phyloP scores from a whole-genome alignment of 2,888 invertebrate genomes.

The Drosophila limbata region DNA sequence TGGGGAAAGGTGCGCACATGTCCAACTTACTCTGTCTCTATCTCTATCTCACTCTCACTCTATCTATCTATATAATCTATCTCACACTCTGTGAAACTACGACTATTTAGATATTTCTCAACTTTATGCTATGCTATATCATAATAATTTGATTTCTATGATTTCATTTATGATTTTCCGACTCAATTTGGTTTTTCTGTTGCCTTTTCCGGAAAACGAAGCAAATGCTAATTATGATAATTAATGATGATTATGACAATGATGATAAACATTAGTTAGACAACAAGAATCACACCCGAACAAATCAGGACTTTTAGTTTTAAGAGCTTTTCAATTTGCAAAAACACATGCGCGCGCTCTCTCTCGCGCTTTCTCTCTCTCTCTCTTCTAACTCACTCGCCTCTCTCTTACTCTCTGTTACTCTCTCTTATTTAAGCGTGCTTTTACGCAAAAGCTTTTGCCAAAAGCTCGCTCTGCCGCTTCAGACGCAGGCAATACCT shows the following conservation, averaged over 20 bases:
- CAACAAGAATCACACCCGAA: slow-evolving; percentile 25
- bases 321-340: slow-evolving; percentile 69
- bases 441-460: slow-evolving; percentile 37
- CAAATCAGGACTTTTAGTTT: slow-evolving; percentile 48
- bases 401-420: slow-evolving; percentile 13
- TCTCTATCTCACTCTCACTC: slow-evolving; percentile 36
- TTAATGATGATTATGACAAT: slow-evolving; percentile 41
- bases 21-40: slow-evolving; percentile 58
- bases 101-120: slow-evolving; percentile 43
- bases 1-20: slow-evolving; percentile 91
- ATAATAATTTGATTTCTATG: slow-evolving; percentile 38
- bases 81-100: slow-evolving; percentile 40
- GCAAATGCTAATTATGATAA: slow-evolving; percentile 32
- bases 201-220: slow-evolving; percentile 50
- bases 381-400: slow-evolving; percentile 20
- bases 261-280: slow-evolving; percentile 78
- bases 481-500: slow-evolving; percentile 25
- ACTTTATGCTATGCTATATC: slow-evolving; percentile 54
- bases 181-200: slow-evolving; percentile 57
- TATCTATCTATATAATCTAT: slow-evolving; percentile 44
- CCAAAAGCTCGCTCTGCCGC: slow-evolving; percentile 49
- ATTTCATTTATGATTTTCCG: slow-evolving; percentile 56
- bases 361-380: slow-evolving; percentile 5
- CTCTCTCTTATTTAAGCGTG: slow-evolving; percentile 17
- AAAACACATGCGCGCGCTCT: slow-evolving; percentile 36